Conservation (phyloP, 2,113 vertebrate species). For the Myiagra hebetior region DNA sequence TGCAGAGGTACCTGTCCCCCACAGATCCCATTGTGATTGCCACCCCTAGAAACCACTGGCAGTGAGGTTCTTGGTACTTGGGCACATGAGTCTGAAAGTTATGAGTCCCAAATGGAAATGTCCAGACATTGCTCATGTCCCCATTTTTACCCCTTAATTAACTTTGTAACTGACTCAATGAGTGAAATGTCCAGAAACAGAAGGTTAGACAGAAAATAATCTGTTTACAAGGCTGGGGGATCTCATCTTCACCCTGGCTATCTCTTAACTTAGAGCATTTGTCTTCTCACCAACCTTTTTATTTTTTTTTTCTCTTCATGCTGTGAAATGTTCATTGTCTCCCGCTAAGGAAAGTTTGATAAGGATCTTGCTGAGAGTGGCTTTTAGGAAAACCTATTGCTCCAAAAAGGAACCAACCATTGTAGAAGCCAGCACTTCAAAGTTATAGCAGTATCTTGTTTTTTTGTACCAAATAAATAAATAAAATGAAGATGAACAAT, state of each 20-base stretch:
- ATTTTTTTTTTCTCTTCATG: conserved; percentile 30
- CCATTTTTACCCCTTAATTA: background rate
- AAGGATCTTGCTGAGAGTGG: conserved; percentile 67
- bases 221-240: background rate
- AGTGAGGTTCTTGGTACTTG: background rate
- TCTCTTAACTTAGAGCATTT: background rate
- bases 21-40: background rate
- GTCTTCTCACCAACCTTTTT: background rate
- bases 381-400: conserved; percentile 64
- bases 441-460: conserved; percentile 58
- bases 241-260: background rate
- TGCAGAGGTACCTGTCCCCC: background rate
- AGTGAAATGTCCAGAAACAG: background rate
- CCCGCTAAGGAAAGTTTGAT: conserved; percentile 57
- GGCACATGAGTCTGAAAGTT: background rate
- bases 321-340: conserved; percentile 68
- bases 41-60: background rate
- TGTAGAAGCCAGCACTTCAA: conserved; percentile 66
- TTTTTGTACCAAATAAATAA: conserved; percentile 66
- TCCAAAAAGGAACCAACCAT: conserved; percentile 60
- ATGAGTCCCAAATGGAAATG: background rate
- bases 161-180: background rate
- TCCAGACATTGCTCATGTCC: background rate
- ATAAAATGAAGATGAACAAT: conserved; percentile 70
- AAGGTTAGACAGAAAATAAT: background rate